phyloP scores from a whole-genome alignment of 2,113 vertebrate genomes.

The Anhinga anhinga region DNA sequence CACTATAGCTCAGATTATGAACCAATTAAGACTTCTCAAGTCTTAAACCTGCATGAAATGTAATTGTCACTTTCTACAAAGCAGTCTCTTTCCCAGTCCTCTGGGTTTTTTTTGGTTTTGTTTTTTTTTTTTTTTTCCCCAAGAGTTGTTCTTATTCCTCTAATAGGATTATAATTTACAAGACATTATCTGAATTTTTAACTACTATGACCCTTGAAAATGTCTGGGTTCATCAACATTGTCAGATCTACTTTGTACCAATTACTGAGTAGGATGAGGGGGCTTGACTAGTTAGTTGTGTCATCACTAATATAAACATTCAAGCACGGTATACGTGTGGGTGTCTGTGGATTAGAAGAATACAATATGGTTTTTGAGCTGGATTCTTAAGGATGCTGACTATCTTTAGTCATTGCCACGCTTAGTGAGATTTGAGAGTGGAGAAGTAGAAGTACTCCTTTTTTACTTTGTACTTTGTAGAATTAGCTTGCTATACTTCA shows the following conservation, averaged over 20 bases:
- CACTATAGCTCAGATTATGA: not conserved
- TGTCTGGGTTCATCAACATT: not conserved
- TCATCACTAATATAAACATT: not conserved
- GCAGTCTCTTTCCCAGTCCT: not conserved
- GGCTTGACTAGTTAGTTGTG: not conserved
- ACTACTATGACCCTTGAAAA: not conserved
- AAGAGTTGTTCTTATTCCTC: not conserved
- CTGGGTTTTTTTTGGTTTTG: too few relatives aligned
- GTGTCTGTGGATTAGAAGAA: not conserved
- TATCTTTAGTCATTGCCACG: not conserved
- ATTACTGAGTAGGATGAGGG: not conserved
- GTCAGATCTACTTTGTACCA: not conserved
- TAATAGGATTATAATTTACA: slow-evolving; percentile 6
- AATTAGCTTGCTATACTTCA: not conserved
- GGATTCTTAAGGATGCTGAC: not conserved
- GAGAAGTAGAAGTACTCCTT: not conserved
- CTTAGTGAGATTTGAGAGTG: not conserved
- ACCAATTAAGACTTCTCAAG: not conserved
- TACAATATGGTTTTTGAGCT: not conserved
- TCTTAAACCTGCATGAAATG: not conserved
- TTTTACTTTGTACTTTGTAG: too few relatives aligned
- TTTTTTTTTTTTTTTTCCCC: not conserved
- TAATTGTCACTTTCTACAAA: not conserved
- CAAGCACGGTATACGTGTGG: not conserved
- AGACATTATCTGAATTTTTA: not conserved